Evolutionary conservation across 2,888 invertebrate species (phyloP), one percentile per base, ranked within the genome.

Genomic region (Drosophila cracens): DNA sequence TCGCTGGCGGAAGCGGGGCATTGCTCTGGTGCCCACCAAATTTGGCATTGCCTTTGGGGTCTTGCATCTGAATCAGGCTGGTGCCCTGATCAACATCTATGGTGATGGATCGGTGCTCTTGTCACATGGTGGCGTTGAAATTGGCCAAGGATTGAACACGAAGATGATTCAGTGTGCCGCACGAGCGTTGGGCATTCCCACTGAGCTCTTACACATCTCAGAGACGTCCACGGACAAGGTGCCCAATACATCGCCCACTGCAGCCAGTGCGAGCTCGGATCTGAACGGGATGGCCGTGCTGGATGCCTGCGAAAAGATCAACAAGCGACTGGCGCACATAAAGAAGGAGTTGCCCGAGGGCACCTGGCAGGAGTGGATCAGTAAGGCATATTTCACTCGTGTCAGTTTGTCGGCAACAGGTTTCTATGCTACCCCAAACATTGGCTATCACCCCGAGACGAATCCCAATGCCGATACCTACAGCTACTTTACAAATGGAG

Each of bases 121-220:
- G 25, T 95, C 96, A 0, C 98, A 98, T 91, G 98, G 98, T 38
- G 99, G 98, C n/a, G 96, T 97, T 11, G 99, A 99, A 94, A 99
- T 99, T 96, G 99, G 99, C 0, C 99, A 99, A 94, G 99, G 99
- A 2, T 94, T 99, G 6, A 97, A 98, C 91, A 99, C 98, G 0
- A 99, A 99, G 94, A 98, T 98, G 96, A 96, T 98, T 62, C 98
- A 99, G 95, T 96, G 98, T 16, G 97, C 97, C 5, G 96, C 97
- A 52, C 94, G 96, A 74, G 94, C 94, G 0, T 93, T 98, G 18
- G 95, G 95, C 58, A 95, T 97, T 38, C 95, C 96, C 5, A 92
- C 95, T 0, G 95, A 96, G 0, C 95, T 95, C 87, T 97, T 98
- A 83, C 96, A 97, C 90, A 96, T 97, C 18, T 95, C 95, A 33